Percentiles rank a stretch among this genome's conserved stretches.
Evolutionary conservation across 2,113 vertebrate genomes (phyloP).

Genomic region (Asarcornis scutulata): DNA sequence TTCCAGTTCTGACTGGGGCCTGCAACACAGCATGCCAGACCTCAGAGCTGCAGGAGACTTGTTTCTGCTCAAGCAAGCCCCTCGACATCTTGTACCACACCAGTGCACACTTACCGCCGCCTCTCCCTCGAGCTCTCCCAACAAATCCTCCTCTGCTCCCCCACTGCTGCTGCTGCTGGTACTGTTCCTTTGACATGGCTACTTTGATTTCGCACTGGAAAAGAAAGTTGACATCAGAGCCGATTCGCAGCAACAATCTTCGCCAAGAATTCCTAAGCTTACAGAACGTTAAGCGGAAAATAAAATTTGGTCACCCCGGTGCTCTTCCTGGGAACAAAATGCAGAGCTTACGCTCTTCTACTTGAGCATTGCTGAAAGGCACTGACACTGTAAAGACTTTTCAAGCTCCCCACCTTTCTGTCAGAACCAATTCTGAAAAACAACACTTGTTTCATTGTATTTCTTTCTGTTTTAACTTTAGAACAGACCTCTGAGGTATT

Average conservation of each 20-base stretch:
- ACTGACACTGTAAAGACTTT: background rate
- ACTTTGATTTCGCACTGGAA: slow-evolving; percentile 97
- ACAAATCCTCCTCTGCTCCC: slow-evolving; percentile 91
- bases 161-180: slow-evolving; percentile 98
- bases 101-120: slow-evolving; percentile 78
- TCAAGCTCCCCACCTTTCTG: background rate
- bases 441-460: background rate
- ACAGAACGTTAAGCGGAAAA: background rate
- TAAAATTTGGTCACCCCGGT: background rate
- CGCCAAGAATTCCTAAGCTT: background rate
- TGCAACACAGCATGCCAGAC: slow-evolving; percentile 76
- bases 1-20: slow-evolving; percentile 96
- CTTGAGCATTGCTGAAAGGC: background rate
- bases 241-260: background rate
- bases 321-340: background rate
- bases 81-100: background rate
- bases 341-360: background rate
- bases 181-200: slow-evolving; percentile 98
- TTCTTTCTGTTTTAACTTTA: background rate
- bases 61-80: accelerated
- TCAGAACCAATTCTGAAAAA: background rate
- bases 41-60: slow-evolving; percentile 41
- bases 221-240: background rate
- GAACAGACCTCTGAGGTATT: background rate
- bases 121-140: slow-evolving; percentile 89